Evolutionary conservation across 2,797 vertebrate species (phyloP).

Genomic region (Acipenser ruthenus): DNA sequence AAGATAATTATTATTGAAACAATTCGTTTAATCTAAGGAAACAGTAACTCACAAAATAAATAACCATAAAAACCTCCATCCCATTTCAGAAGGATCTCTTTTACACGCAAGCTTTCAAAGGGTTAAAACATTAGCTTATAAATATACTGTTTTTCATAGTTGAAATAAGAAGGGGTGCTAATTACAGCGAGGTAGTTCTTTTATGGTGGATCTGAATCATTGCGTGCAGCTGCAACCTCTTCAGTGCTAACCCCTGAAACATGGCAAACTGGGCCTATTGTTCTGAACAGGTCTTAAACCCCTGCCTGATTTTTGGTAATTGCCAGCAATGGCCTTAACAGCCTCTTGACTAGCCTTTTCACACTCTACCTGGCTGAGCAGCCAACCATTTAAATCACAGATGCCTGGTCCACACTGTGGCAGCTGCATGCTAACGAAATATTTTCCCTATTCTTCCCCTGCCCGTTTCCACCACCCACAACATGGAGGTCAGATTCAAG

Average conservation of each 20-base stretch:
- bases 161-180: constrained; percentile 84
- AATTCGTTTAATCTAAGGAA: too few relatives aligned
- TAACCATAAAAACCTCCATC: too few relatives aligned
- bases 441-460: constrained; percentile 46
- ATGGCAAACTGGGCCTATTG: constrained; percentile 85
- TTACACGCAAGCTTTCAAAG: constrained; percentile 42
- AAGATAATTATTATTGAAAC: too few relatives aligned
- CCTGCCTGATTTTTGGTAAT: constrained; percentile 93
- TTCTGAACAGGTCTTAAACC: constrained; percentile 82
- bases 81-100: neutral
- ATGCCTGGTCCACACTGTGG: constrained; percentile 57
- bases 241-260: constrained; percentile 88
- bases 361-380: constrained; percentile 86
- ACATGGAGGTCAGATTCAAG: constrained; percentile 60
- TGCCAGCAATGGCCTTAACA: constrained; percentile 88
- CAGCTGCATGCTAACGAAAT: constrained; percentile 79
- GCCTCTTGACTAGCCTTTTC: constrained; percentile 86
- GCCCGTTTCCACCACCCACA: constrained; percentile 53
- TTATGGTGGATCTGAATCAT: constrained; percentile 74
- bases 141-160: constrained; percentile 71
- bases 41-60: too few relatives aligned
- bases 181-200: constrained; percentile 86
- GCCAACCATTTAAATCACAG: constrained; percentile 84
- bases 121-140: constrained; percentile 76
- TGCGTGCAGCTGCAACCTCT: constrained; percentile 98